phyloP scores from a whole-genome alignment of 2,113 vertebrate species.

The Hypanus sabinus region DNA sequence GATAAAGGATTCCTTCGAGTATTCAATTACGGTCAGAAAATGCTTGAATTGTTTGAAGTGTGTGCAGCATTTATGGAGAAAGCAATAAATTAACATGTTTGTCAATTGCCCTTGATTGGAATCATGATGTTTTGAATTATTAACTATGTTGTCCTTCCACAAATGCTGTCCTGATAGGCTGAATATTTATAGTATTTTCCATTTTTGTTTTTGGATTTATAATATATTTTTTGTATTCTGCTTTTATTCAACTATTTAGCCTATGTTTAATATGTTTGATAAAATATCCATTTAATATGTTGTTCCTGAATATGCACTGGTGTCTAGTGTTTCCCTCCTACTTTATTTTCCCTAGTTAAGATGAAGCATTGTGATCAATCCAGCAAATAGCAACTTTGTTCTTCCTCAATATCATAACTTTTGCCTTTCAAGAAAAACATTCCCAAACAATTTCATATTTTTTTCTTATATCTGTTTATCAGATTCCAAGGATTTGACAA shows the following conservation, averaged over 20 bases:
- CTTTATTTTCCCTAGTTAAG: background rate
- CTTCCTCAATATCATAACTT: background rate
- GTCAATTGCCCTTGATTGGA: too few relatives aligned
- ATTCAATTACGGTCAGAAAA: constrained; percentile 1
- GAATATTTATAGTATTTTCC: too few relatives aligned
- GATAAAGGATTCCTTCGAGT: background rate
- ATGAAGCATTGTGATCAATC: background rate
- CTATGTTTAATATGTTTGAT: too few relatives aligned
- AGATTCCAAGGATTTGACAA: background rate
- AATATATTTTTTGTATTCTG: too few relatives aligned
- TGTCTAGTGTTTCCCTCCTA: background rate
- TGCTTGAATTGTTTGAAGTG: too few relatives aligned
- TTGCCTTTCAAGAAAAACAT: background rate
- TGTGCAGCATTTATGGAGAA: too few relatives aligned
- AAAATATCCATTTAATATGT: background rate
- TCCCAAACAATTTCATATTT: background rate
- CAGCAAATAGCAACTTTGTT: background rate
- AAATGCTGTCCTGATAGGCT: too few relatives aligned
- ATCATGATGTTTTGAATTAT: too few relatives aligned
- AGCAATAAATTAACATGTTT: too few relatives aligned
- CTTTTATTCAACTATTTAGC: background rate
- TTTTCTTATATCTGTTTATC: background rate
- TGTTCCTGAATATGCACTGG: background rate
- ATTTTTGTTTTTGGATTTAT: too few relatives aligned
- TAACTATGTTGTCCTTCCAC: too few relatives aligned